Conservation (phyloP, 2,888 invertebrate species). For the Isoperla grammatica region DNA sequence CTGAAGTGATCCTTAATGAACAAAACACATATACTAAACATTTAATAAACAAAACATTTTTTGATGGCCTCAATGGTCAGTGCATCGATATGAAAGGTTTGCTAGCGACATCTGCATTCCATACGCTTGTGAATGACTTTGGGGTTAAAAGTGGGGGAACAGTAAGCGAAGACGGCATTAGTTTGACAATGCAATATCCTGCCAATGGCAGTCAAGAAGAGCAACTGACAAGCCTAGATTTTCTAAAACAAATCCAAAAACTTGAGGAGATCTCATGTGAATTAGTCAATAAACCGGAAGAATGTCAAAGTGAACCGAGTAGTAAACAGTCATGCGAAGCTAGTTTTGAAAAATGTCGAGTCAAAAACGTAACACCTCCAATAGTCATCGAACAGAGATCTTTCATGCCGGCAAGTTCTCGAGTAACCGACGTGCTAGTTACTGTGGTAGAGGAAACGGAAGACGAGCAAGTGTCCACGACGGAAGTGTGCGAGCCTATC, state of each 20-base stretch:
- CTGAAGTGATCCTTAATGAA: conserved; percentile 22
- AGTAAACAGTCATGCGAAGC: conserved; percentile 2
- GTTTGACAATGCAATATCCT: neutral
- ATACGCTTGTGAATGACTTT: neutral
- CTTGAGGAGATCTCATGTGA: too few relatives aligned
- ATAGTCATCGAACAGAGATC: conserved; percentile 42
- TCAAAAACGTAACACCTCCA: conserved; percentile 44
- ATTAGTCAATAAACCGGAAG: neutral
- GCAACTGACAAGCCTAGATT: too few relatives aligned
- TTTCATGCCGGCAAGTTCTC: conserved; percentile 29
- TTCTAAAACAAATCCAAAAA: too few relatives aligned
- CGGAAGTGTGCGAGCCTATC: conserved; percentile 45
- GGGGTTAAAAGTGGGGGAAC: neutral
- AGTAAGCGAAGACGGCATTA: neutral
- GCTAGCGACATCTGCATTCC: neutral
- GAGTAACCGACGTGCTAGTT: conserved; percentile 22
- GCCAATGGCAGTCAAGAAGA: too few relatives aligned
- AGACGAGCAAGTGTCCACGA: conserved; percentile 35
- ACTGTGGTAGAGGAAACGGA: conserved; percentile 62
- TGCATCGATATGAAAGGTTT: neutral
- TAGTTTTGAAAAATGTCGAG: conserved; percentile 31
- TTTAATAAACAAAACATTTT: neutral
- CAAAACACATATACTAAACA: conserved; percentile 16
- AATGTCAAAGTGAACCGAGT: neutral
- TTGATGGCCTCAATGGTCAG: neutral